A percentile compares a stretch with the other conserved stretches of the same genome.
These are phyloP conservation scores for Phytoseiulus persimilis DNA, from an alignment of 2,888 invertebrate species.

Conservation along the genomic window DNA sequence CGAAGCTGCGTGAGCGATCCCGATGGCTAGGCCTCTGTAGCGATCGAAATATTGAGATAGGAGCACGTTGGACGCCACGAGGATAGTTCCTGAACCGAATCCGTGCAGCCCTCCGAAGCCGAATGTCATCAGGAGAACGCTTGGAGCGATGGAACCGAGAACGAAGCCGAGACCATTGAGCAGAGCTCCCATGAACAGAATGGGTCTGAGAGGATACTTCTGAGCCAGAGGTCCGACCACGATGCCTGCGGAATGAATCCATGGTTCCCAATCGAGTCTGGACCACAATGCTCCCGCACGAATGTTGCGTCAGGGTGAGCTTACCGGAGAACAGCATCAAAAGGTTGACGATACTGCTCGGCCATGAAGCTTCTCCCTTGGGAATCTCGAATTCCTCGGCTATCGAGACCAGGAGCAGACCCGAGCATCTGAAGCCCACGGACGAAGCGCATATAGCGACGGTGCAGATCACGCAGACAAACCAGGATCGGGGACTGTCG, in stretches of 20 bases:
- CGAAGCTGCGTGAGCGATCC: background rate
- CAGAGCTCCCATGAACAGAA: background rate
- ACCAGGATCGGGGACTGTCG: constrained; percentile 14
- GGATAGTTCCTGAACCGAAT: background rate
- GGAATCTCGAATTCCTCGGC: constrained; percentile 1
- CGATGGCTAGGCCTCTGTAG: background rate
- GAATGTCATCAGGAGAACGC: background rate
- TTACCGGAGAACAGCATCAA: background rate
- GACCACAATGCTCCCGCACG: too few species aligned
- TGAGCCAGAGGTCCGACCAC: background rate
- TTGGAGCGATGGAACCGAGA: background rate
- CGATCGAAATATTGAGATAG: constrained; percentile 19
- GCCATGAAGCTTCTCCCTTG: background rate
- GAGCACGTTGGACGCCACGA: background rate
- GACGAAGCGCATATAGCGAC: background rate
- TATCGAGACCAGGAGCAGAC: background rate
- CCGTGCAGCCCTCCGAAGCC: background rate
- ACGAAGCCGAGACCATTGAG: constrained; percentile 6
- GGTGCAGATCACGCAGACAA: background rate
- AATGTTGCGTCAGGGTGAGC: background rate
- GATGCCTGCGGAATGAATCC: background rate
- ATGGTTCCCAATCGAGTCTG: too few species aligned
- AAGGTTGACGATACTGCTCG: constrained; percentile 6
- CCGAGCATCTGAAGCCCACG: constrained; percentile 12
- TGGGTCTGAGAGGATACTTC: background rate